Conservation (phyloP, 2,888 invertebrate genomes). For the Pilophorus perplexus region DNA sequence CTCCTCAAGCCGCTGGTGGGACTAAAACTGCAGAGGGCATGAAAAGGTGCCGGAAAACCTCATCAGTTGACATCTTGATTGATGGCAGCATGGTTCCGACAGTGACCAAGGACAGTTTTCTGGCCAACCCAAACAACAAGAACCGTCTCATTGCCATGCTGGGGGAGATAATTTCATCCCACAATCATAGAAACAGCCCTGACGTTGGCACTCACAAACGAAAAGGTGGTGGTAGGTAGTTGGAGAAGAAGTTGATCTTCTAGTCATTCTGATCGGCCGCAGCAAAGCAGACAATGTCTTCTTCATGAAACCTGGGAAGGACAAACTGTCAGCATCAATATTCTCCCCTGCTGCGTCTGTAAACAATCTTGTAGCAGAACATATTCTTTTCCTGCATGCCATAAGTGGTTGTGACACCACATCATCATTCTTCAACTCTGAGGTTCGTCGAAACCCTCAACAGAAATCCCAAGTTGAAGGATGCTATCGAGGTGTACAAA, state of each 20-base stretch:
- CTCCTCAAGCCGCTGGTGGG: neutral
- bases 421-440: neutral
- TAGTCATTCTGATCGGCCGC: too few species aligned
- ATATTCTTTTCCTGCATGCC: neutral
- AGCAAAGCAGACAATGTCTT: neutral
- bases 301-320: constrained; percentile 13
- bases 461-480: too few species aligned
- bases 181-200: too few species aligned
- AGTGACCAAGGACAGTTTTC: neutral
- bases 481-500: too few species aligned
- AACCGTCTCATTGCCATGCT: too few species aligned
- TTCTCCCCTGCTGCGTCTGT: neutral
- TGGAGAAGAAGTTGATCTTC: too few species aligned
- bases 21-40: constrained; percentile 3
- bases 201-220: too few species aligned
- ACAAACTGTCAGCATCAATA: neutral
- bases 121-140: too few species aligned
- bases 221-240: too few species aligned
- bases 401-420: constrained; percentile 5
- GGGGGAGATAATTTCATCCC: too few species aligned
- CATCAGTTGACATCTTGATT: constrained; percentile 6
- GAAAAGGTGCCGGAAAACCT: neutral
- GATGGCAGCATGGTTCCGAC: constrained; percentile 8
- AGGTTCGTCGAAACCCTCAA: neutral
- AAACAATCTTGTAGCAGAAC: neutral